Evolutionary conservation across 2,113 vertebrate species (phyloP).

Genomic region (Scophthalmus maximus): DNA sequence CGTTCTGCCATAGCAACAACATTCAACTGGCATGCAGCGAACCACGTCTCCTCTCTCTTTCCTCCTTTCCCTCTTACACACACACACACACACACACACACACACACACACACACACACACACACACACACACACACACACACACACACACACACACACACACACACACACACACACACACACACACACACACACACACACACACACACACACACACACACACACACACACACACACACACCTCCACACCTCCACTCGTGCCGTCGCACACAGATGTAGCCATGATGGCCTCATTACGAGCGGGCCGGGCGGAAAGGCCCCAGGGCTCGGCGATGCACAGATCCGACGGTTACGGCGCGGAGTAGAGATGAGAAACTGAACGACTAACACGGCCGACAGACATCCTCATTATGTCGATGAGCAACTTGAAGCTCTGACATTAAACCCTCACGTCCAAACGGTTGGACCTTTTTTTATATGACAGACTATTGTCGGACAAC

Average conservation of each 20-base stretch:
- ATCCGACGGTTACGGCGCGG: slow-evolving; percentile 44
- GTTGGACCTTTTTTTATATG: no score
- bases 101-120: not conserved
- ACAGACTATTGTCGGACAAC: no score
- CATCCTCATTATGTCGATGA: slow-evolving; percentile 26
- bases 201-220: not conserved
- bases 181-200: not conserved
- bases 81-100: slow-evolving; percentile 1
- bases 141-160: not conserved
- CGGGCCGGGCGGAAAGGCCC: slow-evolving; percentile 26
- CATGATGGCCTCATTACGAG: slow-evolving; percentile 63
- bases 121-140: not conserved
- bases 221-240: not conserved
- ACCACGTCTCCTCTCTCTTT: slow-evolving; percentile 5
- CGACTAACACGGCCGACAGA: not conserved
- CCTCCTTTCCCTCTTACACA: not conserved
- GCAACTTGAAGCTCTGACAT: slow-evolving; percentile 3
- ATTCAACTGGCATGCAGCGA: not conserved
- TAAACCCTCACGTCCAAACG: no score
- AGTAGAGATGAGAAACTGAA: slow-evolving; percentile 13
- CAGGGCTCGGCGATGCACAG: slow-evolving; percentile 24
- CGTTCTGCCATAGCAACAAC: slow-evolving; percentile 23
- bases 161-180: not conserved
- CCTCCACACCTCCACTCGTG: not conserved
- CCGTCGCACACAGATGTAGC: slow-evolving; percentile 31